Evolutionary conservation across 1,140 invertebrate genomes (phyloP), one percentile per base, ranked within the genome.

Genomic region (Pseudomyrmex concolor): DNA sequence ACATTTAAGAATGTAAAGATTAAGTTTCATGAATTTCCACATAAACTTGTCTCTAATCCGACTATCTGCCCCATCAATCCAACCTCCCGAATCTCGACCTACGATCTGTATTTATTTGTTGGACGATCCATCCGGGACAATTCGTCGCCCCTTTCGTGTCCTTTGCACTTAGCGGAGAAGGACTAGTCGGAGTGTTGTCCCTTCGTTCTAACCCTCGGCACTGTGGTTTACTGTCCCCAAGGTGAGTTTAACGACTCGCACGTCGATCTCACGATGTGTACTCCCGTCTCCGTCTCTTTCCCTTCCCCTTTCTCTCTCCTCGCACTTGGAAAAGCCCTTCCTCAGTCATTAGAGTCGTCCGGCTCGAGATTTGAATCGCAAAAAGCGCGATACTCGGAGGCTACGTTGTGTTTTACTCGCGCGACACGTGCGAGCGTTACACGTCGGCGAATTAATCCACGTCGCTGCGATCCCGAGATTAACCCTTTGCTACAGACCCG

Each of bases 231-330:
- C 87, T 77, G 76, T 89, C 87, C 82, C 77, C 57, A 67, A 82
- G 86, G 89, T 83, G 84, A 90, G 84, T 90, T 90, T 88, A 90
- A 86, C 86, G 88, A 88, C 84, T 66, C 62, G 77, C 78, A 84
- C 88, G 86, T 88, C 86, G 87, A 89, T 89, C 86, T 88, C 77
- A 76, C 19, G 34, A 34, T 80, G 71, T 67, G 80, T 10, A 22
- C 76, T 70, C 74, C 71, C 51, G 72, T 80, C 83, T 68, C 51
- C 15, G 15, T 51, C 60, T 17, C 60, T 34, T 7, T 34, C 0
- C 0, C 34, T 34, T 7, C 7, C 5, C 0, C 34, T 34, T 7
- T 34, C 34, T 34, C 34, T 7, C 60, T 17, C 48, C 19, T 25
- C 19, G 48, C 71, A 25, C 71, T 74, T 74, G 54, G 62, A 54